These are phyloP conservation scores for Dreissena polymorpha DNA, from an alignment of 1,140 invertebrate species.

Conservation along the genomic window DNA sequence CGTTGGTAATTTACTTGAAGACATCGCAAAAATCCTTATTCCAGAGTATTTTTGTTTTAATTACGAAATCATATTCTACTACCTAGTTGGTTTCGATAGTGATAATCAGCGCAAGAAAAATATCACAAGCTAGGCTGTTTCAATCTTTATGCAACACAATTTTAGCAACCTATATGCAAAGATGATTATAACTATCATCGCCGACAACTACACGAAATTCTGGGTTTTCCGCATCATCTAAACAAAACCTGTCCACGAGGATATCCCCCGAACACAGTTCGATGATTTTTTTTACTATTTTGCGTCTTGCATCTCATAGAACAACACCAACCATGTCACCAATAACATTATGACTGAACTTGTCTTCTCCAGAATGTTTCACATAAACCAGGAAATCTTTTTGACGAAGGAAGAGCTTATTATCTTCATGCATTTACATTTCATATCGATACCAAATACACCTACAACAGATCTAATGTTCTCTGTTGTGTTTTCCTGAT, in stretches of 20 bases:
- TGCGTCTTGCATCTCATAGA: background rate
- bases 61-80: conserved; percentile 18
- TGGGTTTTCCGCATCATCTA: too few relatives aligned
- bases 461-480: background rate
- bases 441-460: background rate
- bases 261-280: too few relatives aligned
- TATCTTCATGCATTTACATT: background rate
- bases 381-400: conserved; percentile 6
- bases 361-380: background rate
- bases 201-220: conserved; percentile 11
- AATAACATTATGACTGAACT: conserved; percentile 26
- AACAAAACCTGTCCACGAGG: too few relatives aligned
- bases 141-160: conserved; percentile 17
- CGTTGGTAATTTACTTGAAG: background rate
- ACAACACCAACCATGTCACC: conserved; percentile 34
- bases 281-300: too few relatives aligned
- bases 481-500: background rate
- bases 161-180: conserved; percentile 4
- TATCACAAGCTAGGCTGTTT: background rate
- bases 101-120: background rate
- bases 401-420: background rate
- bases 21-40: background rate
- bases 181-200: background rate
- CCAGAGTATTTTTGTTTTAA: conserved; percentile 16
- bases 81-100: background rate